Percentiles rank a stretch among this genome's conserved stretches.
phyloP scores from a whole-genome alignment of 92 coral and sea anemone genomes.

The Muricea muricata region DNA sequence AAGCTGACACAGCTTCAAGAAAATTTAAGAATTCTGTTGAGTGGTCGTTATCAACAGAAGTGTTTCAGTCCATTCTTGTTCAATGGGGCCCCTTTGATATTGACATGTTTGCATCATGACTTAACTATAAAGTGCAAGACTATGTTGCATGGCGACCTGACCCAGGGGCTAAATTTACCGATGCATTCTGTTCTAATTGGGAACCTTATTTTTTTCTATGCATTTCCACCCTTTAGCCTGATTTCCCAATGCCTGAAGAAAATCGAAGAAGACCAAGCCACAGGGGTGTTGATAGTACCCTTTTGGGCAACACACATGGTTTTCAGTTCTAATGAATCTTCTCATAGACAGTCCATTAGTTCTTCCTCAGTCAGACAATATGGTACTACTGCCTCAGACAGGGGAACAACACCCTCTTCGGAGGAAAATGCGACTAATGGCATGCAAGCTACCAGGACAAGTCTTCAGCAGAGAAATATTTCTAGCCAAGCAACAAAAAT shows the following conservation, averaged over 20 bases:
- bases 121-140: conserved; percentile 20
- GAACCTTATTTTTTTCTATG: conserved; percentile 39
- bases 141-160: not conserved
- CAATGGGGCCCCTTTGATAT: conserved; percentile 18
- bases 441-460: conserved; percentile 66
- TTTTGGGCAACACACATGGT: conserved; percentile 58
- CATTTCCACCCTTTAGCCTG: conserved; percentile 60
- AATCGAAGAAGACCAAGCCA: conserved; percentile 60
- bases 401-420: conserved; percentile 58
- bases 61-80: not conserved
- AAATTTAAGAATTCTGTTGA: not conserved
- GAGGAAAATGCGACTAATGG: conserved; percentile 46
- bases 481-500: conserved; percentile 49
- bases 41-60: not conserved
- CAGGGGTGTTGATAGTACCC: conserved; percentile 49
- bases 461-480: conserved; percentile 53
- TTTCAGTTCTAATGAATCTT: conserved; percentile 46
- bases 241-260: conserved; percentile 51
- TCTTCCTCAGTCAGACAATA: conserved; percentile 50
- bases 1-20: not conserved
- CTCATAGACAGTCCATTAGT: conserved; percentile 33
- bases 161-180: not conserved
- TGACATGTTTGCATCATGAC: conserved; percentile 45
- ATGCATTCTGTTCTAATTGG: conserved; percentile 9
- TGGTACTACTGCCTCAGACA: conserved; percentile 46